Evolutionary conservation across 2,113 vertebrate genomes (phyloP), one percentile per base, ranked within the genome.

Genomic region (Thamnaconus septentrionalis): DNA sequence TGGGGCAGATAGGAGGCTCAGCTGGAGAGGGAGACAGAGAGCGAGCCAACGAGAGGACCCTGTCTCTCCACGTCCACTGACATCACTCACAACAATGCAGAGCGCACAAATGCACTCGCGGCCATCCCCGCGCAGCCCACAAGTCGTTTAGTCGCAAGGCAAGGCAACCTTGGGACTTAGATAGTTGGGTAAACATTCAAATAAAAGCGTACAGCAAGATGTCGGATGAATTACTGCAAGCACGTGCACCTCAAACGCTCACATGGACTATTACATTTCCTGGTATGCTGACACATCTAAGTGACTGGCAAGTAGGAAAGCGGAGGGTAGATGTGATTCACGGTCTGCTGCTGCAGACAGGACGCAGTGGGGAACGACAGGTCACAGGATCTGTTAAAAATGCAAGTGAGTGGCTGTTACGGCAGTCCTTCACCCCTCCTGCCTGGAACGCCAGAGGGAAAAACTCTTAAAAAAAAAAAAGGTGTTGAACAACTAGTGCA

Each of bases 1-100:
- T 89, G 88, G 87, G 87, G 78, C 89, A 91, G 78, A 90, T 87
- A 87, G 74, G 69, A 80, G 78, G 56, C 84, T 90, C 85, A 89
- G 82, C 87, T 90, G 86, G 77, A 80, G 61, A 79, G 67, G 58
- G 60, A 66, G 64, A 72, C 43, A 41, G 64, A 62, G 62, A 75
- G 50, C 41, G 61, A 76, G 80, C 6, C 51, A 72, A 82, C 67
- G 71, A 82, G 71, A 76, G 73, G 68, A 79, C 70, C 61, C 68
- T 76, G 73, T 58, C 80, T 61, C 59, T 46, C 53, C 79, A 86
- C 31, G 59, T 79, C 66, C 69, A 66, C 7, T 12, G 50, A 47
- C 70, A 71, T 31, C 43, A 57, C 53, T 66, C 40, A 69, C 66
- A 69, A 77, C 56, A 71, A 54, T 52, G 53, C 66, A 81, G 66